Conservation (phyloP, 2,797 vertebrate genomes). For the Malacoctenus gilli region DNA sequence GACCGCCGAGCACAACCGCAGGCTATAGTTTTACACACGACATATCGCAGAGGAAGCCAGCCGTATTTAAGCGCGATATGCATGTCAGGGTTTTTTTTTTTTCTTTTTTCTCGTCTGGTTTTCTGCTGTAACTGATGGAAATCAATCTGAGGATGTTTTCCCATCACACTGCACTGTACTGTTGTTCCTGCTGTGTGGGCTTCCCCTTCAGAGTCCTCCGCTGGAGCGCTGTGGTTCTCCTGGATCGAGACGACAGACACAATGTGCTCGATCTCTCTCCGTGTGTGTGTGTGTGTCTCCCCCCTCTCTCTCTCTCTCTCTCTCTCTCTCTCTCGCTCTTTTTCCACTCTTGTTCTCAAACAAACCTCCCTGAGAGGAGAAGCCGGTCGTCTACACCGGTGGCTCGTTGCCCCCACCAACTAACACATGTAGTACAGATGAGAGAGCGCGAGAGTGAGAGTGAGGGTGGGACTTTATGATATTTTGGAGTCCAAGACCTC, state of each 20-base stretch:
- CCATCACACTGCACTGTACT: constrained; percentile 48
- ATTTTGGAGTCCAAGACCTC: constrained; percentile 48
- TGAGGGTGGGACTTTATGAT: constrained; percentile 51
- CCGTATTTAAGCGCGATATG: constrained; percentile 55
- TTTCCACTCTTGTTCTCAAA: constrained; percentile 21
- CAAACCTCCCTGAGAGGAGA: constrained; percentile 42
- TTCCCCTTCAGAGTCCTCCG: constrained; percentile 59
- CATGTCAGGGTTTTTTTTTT: constrained; percentile 46
- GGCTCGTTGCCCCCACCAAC: constrained; percentile 49
- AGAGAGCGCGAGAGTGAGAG: constrained; percentile 29
- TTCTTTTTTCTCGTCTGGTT: constrained; percentile 17
- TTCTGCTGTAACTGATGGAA: constrained; percentile 66
- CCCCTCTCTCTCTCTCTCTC: constrained; percentile 36
- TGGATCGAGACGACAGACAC: constrained; percentile 57
- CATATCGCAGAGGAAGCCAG: constrained; percentile 52
- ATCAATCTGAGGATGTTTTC: constrained; percentile 66
- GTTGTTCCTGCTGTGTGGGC: constrained; percentile 75
- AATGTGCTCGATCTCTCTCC: constrained; percentile 39
- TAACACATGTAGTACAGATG: constrained; percentile 75
- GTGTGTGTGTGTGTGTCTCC: too few relatives aligned
- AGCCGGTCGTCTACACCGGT: constrained; percentile 72
- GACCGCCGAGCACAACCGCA: constrained; percentile 54
- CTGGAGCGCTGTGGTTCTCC: constrained; percentile 43
- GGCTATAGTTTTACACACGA: constrained; percentile 55
- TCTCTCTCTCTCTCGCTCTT: constrained; percentile 15